Evolutionary conservation across 2,888 invertebrate genomes (phyloP).

Genomic region (Agrochola lota): DNA sequence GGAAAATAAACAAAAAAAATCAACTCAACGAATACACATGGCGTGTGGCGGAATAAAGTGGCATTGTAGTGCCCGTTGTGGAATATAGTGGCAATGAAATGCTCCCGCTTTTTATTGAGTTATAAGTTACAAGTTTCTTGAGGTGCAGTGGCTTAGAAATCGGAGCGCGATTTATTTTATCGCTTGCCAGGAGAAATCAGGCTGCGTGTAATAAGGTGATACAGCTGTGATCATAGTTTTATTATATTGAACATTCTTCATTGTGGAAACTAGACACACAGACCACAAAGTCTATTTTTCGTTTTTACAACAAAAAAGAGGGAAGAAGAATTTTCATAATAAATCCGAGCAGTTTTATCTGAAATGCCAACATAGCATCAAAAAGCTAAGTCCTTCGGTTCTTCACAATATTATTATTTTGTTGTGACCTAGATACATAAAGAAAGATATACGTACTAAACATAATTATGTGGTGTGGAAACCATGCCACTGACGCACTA

Average conservation of each 20-base stretch:
- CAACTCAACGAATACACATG: too few species aligned
- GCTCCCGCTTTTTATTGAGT: conserved; percentile 4
- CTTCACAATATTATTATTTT: conserved; percentile 16
- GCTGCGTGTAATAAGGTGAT: conserved; percentile 14
- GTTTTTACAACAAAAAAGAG: not conserved
- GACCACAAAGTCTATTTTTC: too few species aligned
- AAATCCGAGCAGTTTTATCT: not conserved
- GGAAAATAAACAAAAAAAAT: too few species aligned
- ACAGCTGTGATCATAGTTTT: not conserved
- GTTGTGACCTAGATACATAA: conserved; percentile 17
- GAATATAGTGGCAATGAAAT: conserved; percentile 1
- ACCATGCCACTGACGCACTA: conserved; percentile 7
- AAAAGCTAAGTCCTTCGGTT: not conserved
- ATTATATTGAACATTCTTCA: not conserved
- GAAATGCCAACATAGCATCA: conserved; percentile 3
- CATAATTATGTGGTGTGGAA: conserved; percentile 2
- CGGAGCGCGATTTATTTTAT: conserved; percentile 37
- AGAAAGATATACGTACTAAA: not conserved
- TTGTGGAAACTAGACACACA: not conserved
- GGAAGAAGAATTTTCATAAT: not conserved
- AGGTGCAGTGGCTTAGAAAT: conserved; percentile 44
- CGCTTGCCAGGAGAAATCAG: conserved; percentile 36
- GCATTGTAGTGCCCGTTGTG: not conserved
- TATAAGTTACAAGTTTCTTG: conserved; percentile 22
- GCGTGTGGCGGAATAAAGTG: not conserved